phyloP scores from a whole-genome alignment of 2,888 invertebrate species.

The Acleris cristana region DNA sequence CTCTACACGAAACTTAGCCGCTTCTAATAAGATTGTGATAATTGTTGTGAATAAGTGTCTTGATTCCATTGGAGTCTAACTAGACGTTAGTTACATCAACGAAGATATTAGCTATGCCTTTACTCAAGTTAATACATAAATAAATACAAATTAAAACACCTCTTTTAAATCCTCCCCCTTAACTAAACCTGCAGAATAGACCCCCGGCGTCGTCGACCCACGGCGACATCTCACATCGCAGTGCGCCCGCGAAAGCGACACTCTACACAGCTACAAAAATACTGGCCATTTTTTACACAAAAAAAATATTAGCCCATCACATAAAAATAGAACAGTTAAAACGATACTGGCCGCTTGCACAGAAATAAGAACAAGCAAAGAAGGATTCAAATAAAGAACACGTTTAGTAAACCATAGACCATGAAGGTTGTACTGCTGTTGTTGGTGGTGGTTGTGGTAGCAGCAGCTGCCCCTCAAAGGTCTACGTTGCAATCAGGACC shows the following conservation, averaged over 20 bases:
- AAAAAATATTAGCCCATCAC: not conserved
- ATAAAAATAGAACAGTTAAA: not conserved
- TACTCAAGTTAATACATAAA: no score
- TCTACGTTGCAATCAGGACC: conserved; percentile 26
- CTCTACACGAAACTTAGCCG: no score
- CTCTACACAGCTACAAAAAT: conserved; percentile 23
- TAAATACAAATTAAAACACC: no score
- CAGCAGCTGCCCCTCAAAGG: conserved; percentile 33
- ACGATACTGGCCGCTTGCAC: conserved; percentile 2
- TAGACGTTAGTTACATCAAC: no score
- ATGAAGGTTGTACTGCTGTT: conserved; percentile 27
- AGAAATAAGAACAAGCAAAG: not conserved
- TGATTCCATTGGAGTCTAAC: no score
- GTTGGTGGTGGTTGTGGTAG: conserved; percentile 23
- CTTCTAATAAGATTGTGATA: no score
- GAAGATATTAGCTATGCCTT: no score
- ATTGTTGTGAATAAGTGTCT: no score
- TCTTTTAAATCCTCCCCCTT: not conserved
- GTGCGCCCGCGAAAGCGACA: conserved; percentile 25
- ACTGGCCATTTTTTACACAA: conserved; percentile 10
- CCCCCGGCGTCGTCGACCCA: conserved; percentile 32
- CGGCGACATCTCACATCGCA: conserved; percentile 34
- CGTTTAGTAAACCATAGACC: not conserved
- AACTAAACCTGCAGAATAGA: conserved; percentile 24
- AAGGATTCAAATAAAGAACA: not conserved